Base-by-base conservation (phyloP, 2,113 vertebrate genomes). In the Rattus rattus region DNA sequence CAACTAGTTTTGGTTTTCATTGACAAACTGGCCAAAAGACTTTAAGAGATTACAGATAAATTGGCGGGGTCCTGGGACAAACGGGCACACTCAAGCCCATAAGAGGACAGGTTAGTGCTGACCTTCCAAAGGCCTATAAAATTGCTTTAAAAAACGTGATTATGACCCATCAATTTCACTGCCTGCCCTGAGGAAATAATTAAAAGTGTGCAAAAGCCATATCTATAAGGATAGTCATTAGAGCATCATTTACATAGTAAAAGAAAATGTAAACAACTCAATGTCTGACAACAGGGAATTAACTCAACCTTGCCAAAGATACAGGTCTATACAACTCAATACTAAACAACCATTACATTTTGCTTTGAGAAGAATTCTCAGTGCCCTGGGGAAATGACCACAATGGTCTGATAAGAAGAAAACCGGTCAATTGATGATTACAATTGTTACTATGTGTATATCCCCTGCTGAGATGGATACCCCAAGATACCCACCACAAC, bases 331-430 rank as follows among this genome's bases (percentile, higher is more conserved):
- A 84, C 49, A 70, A 88, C 43, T 0, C 63, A 88, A 47, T 47
- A 92, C 52, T 80, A 95, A 92, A 70, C 12, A 54, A 67, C 17
- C 84, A 92, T 16, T 95, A 91, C 80, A 91, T 88, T 77, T 70
- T 49, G 14, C 20, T 96, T 61, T 28, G 33, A 90, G 92, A 72
- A 87, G 20, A 94, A 93, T 67, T 59, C n/a, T 8, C 67, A 59
- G 81, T 70, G 39, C 24, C 14, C 87, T 65, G 33, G 36, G 61
- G 1, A 96, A 95, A 94, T 49, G 52, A 61, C 88, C 91, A 93
- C 61, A 85, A 88, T 1, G 30, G 26, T 49, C 43, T 56, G 10
- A 63, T 69, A n/a, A 93, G 28, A 52, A 87, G 47, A 13, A 22
- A 70, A 33, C 49, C 63, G 36, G 49, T 22, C 11, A 12, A 8